Evolutionary conservation across 2,888 invertebrate genomes (phyloP).

Genomic region (Didymodactylos carnosus): DNA sequence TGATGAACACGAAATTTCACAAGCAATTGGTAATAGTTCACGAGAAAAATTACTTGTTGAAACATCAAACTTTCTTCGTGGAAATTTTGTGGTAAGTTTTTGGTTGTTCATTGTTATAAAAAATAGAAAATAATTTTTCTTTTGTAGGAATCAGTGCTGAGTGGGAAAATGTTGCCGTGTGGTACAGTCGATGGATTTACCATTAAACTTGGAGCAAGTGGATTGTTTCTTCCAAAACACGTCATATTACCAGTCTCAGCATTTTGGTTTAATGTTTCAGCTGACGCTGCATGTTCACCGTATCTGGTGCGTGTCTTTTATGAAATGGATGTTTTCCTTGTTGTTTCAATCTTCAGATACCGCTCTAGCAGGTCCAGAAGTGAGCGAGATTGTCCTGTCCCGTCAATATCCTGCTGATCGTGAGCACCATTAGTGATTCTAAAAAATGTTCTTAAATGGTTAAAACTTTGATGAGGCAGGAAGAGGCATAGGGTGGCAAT

Average conservation of each 20-base stretch:
- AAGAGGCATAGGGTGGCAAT: too few species aligned
- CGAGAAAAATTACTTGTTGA: neutral
- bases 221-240: slow-evolving; percentile 82
- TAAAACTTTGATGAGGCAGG: too few species aligned
- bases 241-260: slow-evolving; percentile 72
- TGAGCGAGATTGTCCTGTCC: too few species aligned
- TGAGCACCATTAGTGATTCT: too few species aligned
- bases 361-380: too few species aligned
- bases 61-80: neutral
- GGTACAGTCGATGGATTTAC: slow-evolving; percentile 81
- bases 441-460: too few species aligned
- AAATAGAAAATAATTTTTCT: neutral
- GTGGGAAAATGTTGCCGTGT: slow-evolving; percentile 73
- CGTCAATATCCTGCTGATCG: too few species aligned
- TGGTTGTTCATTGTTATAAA: too few species aligned
- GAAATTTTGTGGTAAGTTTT: neutral
- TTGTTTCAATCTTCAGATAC: too few species aligned
- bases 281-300: slow-evolving; percentile 69
- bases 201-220: slow-evolving; percentile 77
- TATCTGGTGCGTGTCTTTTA: slow-evolving; percentile 68
- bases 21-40: too few species aligned
- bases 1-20: neutral
- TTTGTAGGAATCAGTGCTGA: slow-evolving; percentile 59
- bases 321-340: too few species aligned
- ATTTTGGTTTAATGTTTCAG: slow-evolving; percentile 67